These are phyloP conservation scores for Limosa lapponica DNA, from an alignment of 2,797 vertebrate species.

Conservation along the genomic window DNA sequence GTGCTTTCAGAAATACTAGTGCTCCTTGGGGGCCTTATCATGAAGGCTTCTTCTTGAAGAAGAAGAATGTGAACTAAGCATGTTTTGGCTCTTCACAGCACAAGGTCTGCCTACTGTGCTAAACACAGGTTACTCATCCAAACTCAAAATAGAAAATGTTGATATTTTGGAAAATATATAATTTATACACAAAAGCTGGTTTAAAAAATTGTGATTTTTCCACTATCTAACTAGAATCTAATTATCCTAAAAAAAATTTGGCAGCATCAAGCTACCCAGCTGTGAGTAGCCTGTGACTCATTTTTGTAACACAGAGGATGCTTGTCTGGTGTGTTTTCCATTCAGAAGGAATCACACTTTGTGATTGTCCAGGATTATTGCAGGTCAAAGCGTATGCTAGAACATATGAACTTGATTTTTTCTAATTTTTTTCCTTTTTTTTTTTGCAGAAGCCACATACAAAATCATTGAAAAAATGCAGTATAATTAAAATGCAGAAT, in stretches of 20 bases:
- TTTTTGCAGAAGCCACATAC: not conserved
- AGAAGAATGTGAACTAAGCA: not conserved
- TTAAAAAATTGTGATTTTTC: conserved; percentile 54
- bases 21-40: not conserved
- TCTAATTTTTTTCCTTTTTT: not conserved
- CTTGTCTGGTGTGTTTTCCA: not conserved
- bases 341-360: not conserved
- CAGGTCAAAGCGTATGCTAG: not conserved
- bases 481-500: not conserved
- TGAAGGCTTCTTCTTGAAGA: not conserved
- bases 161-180: conserved; percentile 70
- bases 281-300: not conserved
- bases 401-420: not conserved
- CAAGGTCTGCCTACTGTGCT: conserved; percentile 46
- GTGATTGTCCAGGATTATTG: not conserved
- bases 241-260: conserved; percentile 42
- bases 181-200: conserved; percentile 72
- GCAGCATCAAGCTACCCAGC: conserved; percentile 30
- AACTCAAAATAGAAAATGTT: conserved; percentile 71
- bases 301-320: not conserved
- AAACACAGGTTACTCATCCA: conserved; percentile 61
- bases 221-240: conserved; percentile 50
- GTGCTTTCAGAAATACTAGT: not conserved
- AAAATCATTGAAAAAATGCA: not conserved
- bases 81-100: not conserved